Conservation (phyloP, 1,140 invertebrate genomes). For the Sycophila sp. region DNA sequence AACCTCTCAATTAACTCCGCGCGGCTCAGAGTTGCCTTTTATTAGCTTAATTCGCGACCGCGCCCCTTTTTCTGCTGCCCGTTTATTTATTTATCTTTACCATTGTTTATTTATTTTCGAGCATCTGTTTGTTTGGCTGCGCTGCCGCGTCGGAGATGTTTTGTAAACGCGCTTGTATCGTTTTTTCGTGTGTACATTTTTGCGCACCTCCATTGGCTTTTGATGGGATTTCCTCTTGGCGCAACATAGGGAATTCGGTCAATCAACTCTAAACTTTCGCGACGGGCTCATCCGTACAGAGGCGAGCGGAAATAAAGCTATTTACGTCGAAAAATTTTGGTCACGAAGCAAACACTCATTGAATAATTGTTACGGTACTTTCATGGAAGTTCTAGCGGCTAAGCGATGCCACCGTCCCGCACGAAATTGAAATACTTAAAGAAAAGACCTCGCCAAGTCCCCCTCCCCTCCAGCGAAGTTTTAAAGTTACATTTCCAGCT, state of each 20-base stretch:
- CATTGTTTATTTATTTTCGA: neutral
- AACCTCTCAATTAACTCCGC: constrained; percentile 14
- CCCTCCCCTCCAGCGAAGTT: no score
- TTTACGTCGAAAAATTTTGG: constrained; percentile 2
- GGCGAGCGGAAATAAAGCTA: neutral
- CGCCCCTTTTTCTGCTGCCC: neutral
- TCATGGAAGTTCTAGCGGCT: neutral
- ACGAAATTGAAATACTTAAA: neutral
- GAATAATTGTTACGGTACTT: neutral
- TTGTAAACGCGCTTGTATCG: neutral
- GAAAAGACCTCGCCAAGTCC: no score
- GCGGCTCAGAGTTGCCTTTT: neutral
- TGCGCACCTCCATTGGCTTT: no score
- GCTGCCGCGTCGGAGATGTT: neutral
- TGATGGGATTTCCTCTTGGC: neutral
- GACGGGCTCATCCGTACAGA: neutral
- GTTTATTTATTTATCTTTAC: neutral
- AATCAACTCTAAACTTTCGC: constrained; percentile 19
- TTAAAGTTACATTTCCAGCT: no score
- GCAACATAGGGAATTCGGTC: constrained; percentile 5
- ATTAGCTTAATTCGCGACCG: neutral
- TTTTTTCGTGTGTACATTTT: no score
- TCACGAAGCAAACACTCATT: neutral
- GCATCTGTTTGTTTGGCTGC: neutral
- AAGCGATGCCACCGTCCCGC: neutral